Conservation (phyloP, 2,888 invertebrate genomes). For the Oithona nana region DNA sequence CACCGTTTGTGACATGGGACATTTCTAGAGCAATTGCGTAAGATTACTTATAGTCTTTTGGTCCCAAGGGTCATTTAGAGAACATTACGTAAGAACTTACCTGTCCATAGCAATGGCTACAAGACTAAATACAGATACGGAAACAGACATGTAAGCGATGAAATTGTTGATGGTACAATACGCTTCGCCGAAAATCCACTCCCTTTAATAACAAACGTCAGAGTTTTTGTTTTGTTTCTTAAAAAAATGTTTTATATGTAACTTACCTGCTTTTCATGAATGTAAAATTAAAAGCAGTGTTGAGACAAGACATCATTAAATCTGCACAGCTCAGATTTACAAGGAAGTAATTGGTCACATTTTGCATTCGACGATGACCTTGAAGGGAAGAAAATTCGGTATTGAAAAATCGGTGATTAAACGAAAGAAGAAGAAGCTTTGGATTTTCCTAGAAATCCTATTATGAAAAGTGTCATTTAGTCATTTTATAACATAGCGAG, state of each 20-base stretch:
- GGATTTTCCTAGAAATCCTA: too few relatives aligned
- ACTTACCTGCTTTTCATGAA: slow-evolving; percentile 64
- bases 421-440: too few relatives aligned
- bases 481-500: too few relatives aligned
- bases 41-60: background rate
- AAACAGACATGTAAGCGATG: slow-evolving; percentile 73
- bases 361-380: slow-evolving; percentile 38
- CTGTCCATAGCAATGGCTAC: slow-evolving; percentile 80
- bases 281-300: slow-evolving; percentile 74
- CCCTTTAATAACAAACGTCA: slow-evolving; percentile 33
- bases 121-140: slow-evolving; percentile 76
- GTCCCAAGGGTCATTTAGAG: background rate
- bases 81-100: background rate
- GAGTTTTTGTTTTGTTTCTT: too few relatives aligned
- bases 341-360: slow-evolving; percentile 78
- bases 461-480: too few relatives aligned
- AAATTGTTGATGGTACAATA: slow-evolving; percentile 80
- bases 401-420: too few relatives aligned
- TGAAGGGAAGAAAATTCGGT: too few relatives aligned
- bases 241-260: too few relatives aligned
- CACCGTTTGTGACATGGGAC: too few relatives aligned
- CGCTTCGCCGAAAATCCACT: slow-evolving; percentile 73
- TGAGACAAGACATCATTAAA: slow-evolving; percentile 63
- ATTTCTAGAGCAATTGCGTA: background rate
- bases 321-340: slow-evolving; percentile 74